A percentile compares a stretch with the other conserved stretches of the same genome.
phyloP scores from a whole-genome alignment of 2,113 vertebrate genomes.

The Perccottus glenii region DNA sequence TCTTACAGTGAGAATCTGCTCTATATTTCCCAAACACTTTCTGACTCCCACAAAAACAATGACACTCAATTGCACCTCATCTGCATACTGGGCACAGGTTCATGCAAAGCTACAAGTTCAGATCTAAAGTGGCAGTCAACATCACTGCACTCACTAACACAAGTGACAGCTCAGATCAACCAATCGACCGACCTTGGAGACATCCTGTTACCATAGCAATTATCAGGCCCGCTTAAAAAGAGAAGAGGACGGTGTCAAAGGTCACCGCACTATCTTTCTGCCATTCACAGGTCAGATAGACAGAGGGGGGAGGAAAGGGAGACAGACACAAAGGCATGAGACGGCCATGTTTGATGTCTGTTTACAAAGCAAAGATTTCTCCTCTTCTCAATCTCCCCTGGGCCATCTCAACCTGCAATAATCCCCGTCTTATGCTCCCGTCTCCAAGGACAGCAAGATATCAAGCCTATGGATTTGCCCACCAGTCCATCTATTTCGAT shows the following conservation, averaged over 20 bases:
- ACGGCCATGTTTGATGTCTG: constrained; percentile 84
- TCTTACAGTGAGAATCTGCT: not conserved
- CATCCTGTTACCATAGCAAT: constrained; percentile 77
- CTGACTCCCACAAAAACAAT: constrained; percentile 8
- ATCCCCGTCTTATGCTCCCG: constrained; percentile 61
- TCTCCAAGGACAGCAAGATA: constrained; percentile 50
- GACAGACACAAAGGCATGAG: constrained; percentile 69
- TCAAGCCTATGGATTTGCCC: constrained; percentile 57
- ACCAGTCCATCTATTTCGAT: constrained; percentile 10
- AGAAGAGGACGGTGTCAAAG: constrained; percentile 71
- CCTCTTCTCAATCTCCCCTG: constrained; percentile 54
- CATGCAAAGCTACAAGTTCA: constrained; percentile 24
- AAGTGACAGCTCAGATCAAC: constrained; percentile 47
- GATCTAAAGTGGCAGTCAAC: constrained; percentile 29
- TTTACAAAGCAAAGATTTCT: constrained; percentile 79
- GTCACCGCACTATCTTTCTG: constrained; percentile 75
- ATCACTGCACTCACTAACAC: constrained; percentile 50
- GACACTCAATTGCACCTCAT: not conserved
- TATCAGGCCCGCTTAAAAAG: constrained; percentile 73
- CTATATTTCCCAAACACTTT: not conserved
- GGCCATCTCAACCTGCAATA: constrained; percentile 64
- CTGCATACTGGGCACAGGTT: constrained; percentile 20
- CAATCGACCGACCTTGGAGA: constrained; percentile 46
- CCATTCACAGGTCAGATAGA: constrained; percentile 78
- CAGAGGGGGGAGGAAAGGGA: constrained; percentile 17